Evolutionary conservation across 2,113 vertebrate genomes (phyloP), one percentile per base, ranked within the genome.

Genomic region (Melanerpes formicivorus): DNA sequence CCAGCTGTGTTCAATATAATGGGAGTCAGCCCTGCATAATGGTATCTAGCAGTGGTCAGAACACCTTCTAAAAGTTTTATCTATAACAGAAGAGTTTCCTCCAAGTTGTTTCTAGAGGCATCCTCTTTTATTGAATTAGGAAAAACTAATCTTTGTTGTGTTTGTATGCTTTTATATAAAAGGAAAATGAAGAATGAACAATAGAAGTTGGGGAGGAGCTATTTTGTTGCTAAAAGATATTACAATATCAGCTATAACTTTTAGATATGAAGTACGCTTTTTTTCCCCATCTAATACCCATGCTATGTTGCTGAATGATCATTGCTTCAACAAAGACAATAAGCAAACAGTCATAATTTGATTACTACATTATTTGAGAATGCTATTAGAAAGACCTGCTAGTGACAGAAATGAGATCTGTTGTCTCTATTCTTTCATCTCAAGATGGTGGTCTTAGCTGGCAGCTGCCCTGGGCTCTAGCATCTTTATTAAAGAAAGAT

Each of bases 1-100:
- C 69, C 58, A 83, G 60, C 95, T 90, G 82, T 84, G 73, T n/a
- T 90, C 60, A 88, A 6, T 80, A 44, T 63, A 66, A 86, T 60
- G 42, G 1, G 6, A 90, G 50, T 54, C 76, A 84, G 54, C 40
- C 83, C 70, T 93, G 69, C 42, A 16, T 73, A 69, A 63, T 56
- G 44, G 22, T 58, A 75, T 72, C 30, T 67, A 88, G 73, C 54
- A 32, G 62, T 65, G 70, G 88, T 58, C 73, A 88, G 69, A 83
- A 7, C 40, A 67, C 44, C 48, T 72, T 85, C 65, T 88, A 9
- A 54, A 74, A 83, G 13, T 59, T 84, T 84, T 82, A 19, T 82
- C 92, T 76, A 23, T 58, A 40, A 42, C 82, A 78, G 65, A 34
- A 7, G 44, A 9, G 26, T 92, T 74, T 71, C 32, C 67, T 74